phyloP scores from a whole-genome alignment of 1,140 invertebrate genomes.

The Eubasilissa regina region DNA sequence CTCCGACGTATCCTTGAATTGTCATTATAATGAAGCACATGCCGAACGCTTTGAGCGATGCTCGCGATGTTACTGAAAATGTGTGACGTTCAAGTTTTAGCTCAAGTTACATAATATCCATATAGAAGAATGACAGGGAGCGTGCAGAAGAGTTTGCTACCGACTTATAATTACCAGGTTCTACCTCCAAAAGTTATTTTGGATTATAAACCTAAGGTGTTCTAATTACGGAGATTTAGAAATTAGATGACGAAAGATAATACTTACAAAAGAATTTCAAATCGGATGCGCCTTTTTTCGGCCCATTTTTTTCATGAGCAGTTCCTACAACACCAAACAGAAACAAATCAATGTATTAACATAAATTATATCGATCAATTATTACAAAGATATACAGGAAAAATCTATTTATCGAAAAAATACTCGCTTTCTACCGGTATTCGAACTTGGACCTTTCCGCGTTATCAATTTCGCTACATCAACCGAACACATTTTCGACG shows the following conservation, averaged over 20 bases:
- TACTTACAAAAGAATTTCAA: conserved; percentile 32
- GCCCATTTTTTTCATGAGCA: background rate
- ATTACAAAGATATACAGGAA: background rate
- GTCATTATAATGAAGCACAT: conserved; percentile 45
- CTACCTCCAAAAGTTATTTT: background rate
- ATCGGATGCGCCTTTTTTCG: conserved; percentile 6
- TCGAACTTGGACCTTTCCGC: too few relatives aligned
- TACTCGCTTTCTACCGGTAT: too few relatives aligned
- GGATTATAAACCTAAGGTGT: background rate
- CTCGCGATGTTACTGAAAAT: conserved; percentile 4
- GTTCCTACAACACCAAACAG: background rate
- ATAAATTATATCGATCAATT: background rate
- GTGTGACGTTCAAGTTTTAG: background rate
- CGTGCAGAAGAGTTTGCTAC: background rate
- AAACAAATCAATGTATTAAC: background rate
- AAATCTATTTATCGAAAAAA: background rate
- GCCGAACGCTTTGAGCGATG: conserved; percentile 32
- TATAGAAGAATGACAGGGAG: background rate
- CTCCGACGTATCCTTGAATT: conserved; percentile 43
- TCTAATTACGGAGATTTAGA: background rate
- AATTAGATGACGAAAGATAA: background rate
- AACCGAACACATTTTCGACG: too few relatives aligned
- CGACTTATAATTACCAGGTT: background rate
- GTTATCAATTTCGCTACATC: too few relatives aligned
- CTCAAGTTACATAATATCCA: background rate